A percentile compares a stretch with the other conserved stretches of the same genome.
phyloP scores from a whole-genome alignment of 2,888 invertebrate species.

The Philereme transversata region DNA sequence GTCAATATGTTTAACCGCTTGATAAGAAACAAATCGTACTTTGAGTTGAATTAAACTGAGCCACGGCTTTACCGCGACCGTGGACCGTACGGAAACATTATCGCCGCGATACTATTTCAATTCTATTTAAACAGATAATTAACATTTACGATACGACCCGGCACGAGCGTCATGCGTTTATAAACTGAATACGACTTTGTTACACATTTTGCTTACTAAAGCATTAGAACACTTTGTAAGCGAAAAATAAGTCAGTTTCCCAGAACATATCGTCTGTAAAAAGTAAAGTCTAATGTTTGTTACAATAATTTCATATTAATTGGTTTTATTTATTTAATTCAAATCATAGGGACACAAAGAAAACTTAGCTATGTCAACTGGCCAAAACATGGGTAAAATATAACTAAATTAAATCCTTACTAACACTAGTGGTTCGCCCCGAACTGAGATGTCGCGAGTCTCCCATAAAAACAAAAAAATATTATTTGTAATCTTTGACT shows the following conservation, averaged over 20 bases:
- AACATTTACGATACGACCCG: slow-evolving; percentile 21
- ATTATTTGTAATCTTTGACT: no score
- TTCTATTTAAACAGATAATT: slow-evolving; percentile 2
- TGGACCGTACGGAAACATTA: slow-evolving; percentile 4
- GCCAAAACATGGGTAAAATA: no score
- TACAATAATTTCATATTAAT: not conserved
- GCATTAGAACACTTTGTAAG: slow-evolving; percentile 20
- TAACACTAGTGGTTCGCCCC: no score
- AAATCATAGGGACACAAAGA: no score
- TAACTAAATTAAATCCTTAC: no score
- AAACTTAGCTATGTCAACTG: no score
- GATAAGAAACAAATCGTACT: no score
- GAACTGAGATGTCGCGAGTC: no score
- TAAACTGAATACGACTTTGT: slow-evolving; percentile 18
- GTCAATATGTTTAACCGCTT: no score
- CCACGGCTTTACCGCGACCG: slow-evolving; percentile 8
- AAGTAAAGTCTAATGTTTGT: slow-evolving; percentile 7
- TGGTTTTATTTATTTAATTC: not conserved
- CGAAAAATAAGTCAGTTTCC: slow-evolving; percentile 19
- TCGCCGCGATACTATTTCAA: slow-evolving; percentile 9
- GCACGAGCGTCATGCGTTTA: slow-evolving; percentile 15
- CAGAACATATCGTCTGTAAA: slow-evolving; percentile 19
- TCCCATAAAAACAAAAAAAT: no score
- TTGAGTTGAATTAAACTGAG: no score
- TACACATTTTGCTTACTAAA: slow-evolving; percentile 15